Conservation (phyloP, 2,888 invertebrate species). For the Nemotelus pantherinus region DNA sequence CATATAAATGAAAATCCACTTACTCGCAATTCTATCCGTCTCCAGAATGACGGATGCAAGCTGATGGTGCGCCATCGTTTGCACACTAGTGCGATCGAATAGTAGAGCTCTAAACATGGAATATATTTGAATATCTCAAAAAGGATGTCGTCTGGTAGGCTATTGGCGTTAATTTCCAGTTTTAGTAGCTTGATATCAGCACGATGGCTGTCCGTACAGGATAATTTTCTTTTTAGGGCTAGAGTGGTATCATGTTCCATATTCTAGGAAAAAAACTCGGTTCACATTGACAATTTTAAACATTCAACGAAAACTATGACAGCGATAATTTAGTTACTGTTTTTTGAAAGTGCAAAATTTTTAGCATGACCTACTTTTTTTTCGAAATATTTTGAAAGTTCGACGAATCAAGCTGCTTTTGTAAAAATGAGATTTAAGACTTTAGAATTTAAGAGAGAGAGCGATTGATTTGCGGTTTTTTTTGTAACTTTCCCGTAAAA, state of each 20-base stretch:
- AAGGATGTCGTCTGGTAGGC: slow-evolving; percentile 44
- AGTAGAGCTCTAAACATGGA: slow-evolving; percentile 35
- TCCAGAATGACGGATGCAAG: slow-evolving; percentile 33
- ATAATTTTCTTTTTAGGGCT: slow-evolving; percentile 42
- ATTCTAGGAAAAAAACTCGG: slow-evolving; percentile 35
- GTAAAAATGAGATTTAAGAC: too few species aligned
- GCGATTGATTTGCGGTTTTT: too few species aligned
- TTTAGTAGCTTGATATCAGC: slow-evolving; percentile 30
- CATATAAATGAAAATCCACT: slow-evolving; percentile 7
- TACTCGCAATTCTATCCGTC: slow-evolving; percentile 39
- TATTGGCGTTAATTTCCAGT: slow-evolving; percentile 24
- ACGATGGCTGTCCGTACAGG: slow-evolving; percentile 10
- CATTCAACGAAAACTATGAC: not conserved
- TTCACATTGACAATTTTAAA: slow-evolving; percentile 44
- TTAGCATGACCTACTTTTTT: slow-evolving; percentile 42
- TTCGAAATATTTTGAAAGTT: too few species aligned
- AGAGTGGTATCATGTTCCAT: slow-evolving; percentile 39
- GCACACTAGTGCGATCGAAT: slow-evolving; percentile 17
- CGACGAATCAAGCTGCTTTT: too few species aligned
- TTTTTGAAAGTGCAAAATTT: slow-evolving; percentile 7
- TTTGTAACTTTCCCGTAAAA: too few species aligned
- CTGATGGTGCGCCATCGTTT: slow-evolving; percentile 37
- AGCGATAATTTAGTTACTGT: too few species aligned
- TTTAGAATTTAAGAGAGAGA: too few species aligned
- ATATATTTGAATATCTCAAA: slow-evolving; percentile 46